phyloP scores from a whole-genome alignment of 2,113 vertebrate species.

The Cranoglanis bouderius region DNA sequence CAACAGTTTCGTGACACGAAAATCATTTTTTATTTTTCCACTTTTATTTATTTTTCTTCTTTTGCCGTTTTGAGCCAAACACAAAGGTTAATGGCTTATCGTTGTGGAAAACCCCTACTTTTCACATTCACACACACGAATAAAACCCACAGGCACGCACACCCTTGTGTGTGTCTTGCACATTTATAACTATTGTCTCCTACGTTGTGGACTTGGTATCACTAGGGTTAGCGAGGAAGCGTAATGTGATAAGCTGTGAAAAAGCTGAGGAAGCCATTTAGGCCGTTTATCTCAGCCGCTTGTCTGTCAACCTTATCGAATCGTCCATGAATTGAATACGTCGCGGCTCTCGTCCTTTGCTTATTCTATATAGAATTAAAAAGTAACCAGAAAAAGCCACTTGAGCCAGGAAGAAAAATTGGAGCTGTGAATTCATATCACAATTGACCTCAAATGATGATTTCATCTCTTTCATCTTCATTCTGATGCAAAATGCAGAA shows the following conservation, averaged over 20 bases:
- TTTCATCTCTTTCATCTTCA: no score
- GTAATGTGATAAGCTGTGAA: neutral
- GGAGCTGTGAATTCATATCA: neutral
- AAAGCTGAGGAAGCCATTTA: constrained; percentile 18
- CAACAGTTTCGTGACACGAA: no score
- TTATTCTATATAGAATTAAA: neutral
- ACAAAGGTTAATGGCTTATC: neutral
- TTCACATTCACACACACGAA: constrained; percentile 25
- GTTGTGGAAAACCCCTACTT: neutral
- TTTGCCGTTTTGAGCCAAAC: neutral
- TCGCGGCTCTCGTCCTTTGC: neutral
- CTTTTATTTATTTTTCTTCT: neutral
- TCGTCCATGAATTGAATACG: neutral
- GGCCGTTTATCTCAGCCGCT: neutral
- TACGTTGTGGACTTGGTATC: constrained; percentile 14
- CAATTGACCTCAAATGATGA: neutral
- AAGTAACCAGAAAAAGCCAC: neutral
- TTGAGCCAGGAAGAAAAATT: neutral
- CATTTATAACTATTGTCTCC: constrained; percentile 31
- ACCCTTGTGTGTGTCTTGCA: constrained; percentile 10
- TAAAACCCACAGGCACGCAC: neutral
- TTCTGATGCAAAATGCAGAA: neutral
- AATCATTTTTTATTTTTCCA: neutral
- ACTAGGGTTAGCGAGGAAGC: neutral
- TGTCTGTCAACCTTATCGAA: neutral